A percentile compares a stretch with the other conserved stretches of the same genome.
Evolutionary conservation across 2,113 vertebrate genomes (phyloP).

Genomic region (Pao palembangensis): DNA sequence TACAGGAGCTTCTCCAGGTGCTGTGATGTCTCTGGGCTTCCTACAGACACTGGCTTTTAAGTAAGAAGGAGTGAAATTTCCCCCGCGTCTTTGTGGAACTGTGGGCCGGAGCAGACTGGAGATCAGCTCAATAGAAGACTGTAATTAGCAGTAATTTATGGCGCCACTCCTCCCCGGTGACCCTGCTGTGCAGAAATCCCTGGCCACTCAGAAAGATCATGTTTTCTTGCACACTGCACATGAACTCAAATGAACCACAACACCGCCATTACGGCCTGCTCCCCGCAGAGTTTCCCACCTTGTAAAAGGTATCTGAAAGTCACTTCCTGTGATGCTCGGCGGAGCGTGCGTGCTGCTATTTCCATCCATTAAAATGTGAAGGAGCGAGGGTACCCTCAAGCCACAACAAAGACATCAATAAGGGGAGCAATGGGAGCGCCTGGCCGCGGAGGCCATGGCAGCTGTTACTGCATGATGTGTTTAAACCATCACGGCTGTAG

Average conservation of each 20-base stretch:
- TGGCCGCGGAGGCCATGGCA: constrained; percentile 9
- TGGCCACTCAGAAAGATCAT: constrained; percentile 72
- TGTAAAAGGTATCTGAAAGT: constrained; percentile 75
- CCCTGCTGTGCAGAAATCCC: constrained; percentile 69
- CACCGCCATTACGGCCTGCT: constrained; percentile 67
- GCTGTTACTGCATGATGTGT: constrained; percentile 38
- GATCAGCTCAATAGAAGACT: constrained; percentile 65
- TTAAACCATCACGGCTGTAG: constrained; percentile 33
- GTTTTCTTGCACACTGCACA: constrained; percentile 68
- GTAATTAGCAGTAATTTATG: constrained; percentile 80
- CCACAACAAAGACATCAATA: constrained; percentile 58
- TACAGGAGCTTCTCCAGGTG: constrained; percentile 37
- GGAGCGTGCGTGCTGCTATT: constrained; percentile 57
- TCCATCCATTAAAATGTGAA: constrained; percentile 69
- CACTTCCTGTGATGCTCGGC: constrained; percentile 66
- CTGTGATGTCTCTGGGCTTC: constrained; percentile 27
- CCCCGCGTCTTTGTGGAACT: constrained; percentile 49
- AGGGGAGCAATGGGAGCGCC: constrained; percentile 29
- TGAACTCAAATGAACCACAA: constrained; percentile 76
- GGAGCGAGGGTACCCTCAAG: constrained; percentile 43
- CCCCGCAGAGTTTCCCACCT: constrained; percentile 73
- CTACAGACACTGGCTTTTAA: constrained; percentile 45
- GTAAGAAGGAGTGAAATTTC: constrained; percentile 51
- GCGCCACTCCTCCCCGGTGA: constrained; percentile 66
- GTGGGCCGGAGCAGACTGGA: constrained; percentile 52